Percentiles rank a stretch among this genome's conserved stretches.
phyloP scores from a whole-genome alignment of 2,888 invertebrate species.

The Agonum fuliginosum region DNA sequence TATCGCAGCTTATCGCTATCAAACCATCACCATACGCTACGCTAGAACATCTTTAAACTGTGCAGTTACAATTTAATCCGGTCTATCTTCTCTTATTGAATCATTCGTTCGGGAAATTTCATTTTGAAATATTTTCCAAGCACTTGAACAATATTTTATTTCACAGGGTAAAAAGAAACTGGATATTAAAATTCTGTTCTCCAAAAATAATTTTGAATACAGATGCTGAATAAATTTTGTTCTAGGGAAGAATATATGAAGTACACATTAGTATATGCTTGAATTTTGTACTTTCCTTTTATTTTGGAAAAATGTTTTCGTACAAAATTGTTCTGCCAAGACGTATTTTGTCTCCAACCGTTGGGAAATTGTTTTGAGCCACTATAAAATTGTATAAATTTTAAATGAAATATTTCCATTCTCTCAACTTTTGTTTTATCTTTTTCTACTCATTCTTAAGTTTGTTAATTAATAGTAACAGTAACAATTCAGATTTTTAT shows the following conservation, averaged over 20 bases:
- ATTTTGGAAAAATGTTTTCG: too few relatives aligned
- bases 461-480: too few relatives aligned
- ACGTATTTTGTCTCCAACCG: too few relatives aligned
- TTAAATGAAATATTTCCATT: too few relatives aligned
- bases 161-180: constrained; percentile 24
- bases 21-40: not conserved
- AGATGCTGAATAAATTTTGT: constrained; percentile 9
- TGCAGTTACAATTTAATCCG: constrained; percentile 26
- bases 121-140: constrained; percentile 41
- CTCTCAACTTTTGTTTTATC: too few relatives aligned
- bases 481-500: too few relatives aligned
- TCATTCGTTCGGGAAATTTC: constrained; percentile 34
- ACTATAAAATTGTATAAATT: too few relatives aligned
- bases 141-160: constrained; percentile 35
- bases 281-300: too few relatives aligned
- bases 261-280: too few relatives aligned
- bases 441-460: too few relatives aligned
- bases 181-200: constrained; percentile 36
- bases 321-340: too few relatives aligned
- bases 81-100: constrained; percentile 41
- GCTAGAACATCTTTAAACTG: not conserved
- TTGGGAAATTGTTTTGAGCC: too few relatives aligned
- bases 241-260: not conserved
- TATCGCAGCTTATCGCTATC: constrained; percentile 13
- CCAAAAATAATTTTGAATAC: constrained; percentile 19